Conservation (phyloP, 2,888 invertebrate genomes). For the Shargacucullia verbasci region DNA sequence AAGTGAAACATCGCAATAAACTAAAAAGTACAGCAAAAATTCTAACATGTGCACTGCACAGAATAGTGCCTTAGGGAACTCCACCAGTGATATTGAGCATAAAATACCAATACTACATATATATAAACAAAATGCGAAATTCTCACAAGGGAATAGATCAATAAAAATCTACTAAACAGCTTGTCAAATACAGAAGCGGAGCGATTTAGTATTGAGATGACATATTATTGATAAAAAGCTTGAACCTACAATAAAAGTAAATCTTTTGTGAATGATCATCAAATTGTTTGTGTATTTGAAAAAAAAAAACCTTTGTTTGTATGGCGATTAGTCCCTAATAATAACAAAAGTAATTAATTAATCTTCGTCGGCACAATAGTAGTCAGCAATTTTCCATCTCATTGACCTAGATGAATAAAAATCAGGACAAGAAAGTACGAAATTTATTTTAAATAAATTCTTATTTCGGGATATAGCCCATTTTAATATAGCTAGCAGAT, state of each 20-base stretch:
- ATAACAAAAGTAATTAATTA: slow-evolving; percentile 4
- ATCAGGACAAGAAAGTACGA: slow-evolving; percentile 1
- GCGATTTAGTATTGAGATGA: background rate
- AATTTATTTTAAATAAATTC: slow-evolving; percentile 12
- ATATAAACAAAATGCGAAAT: background rate
- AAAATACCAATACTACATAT: slow-evolving; percentile 4
- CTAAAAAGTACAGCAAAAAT: background rate
- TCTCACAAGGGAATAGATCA: background rate
- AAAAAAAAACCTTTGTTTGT: background rate
- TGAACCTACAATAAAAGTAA: too few relatives aligned
- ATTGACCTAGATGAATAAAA: background rate
- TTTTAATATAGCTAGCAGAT: background rate
- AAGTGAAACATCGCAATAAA: background rate
- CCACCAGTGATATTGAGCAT: slow-evolving; percentile 3
- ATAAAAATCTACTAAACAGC: background rate
- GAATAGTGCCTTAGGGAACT: slow-evolving; percentile 1
- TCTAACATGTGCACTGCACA: background rate
- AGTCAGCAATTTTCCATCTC: background rate
- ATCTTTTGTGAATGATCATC: too few relatives aligned
- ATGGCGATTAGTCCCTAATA: background rate
- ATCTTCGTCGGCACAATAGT: slow-evolving; percentile 2
- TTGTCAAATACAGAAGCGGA: background rate
- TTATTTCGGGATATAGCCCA: background rate
- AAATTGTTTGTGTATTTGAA: too few relatives aligned
- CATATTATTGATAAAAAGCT: background rate